Evolutionary conservation across 2,113 vertebrate species (phyloP).

Genomic region (Lucifuga dentata): DNA sequence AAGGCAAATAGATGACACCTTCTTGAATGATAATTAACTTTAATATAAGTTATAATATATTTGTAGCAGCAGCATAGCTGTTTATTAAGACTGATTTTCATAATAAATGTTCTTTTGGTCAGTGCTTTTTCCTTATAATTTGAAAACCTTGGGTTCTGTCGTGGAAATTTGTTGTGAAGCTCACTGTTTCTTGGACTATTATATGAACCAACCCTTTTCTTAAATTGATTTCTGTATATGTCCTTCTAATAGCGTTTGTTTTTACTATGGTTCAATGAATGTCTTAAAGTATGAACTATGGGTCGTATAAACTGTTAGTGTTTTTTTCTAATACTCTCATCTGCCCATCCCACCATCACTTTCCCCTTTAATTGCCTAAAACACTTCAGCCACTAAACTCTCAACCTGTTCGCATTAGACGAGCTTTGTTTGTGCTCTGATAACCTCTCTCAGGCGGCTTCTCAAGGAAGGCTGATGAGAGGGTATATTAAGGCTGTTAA

Average conservation of each 20-base stretch:
- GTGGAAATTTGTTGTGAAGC: not conserved
- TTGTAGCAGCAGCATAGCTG: too few species aligned
- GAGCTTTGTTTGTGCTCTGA: constrained; percentile 76
- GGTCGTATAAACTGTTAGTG: constrained; percentile 40
- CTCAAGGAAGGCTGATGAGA: constrained; percentile 77
- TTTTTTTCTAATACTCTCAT: constrained; percentile 56
- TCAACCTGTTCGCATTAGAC: constrained; percentile 74
- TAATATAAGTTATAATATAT: too few species aligned
- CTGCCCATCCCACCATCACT: constrained; percentile 53
- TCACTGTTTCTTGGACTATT: too few species aligned
- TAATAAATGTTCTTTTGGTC: not conserved
- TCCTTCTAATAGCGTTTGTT: not conserved
- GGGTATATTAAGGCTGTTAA: constrained; percentile 83
- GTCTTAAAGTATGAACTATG: constrained; percentile 27
- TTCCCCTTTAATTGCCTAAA: constrained; percentile 67
- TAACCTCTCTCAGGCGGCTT: constrained; percentile 74
- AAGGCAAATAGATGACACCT: too few species aligned
- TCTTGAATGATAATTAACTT: too few species aligned
- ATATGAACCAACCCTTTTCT: too few species aligned
- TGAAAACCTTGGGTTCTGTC: not conserved
- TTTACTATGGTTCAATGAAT: constrained; percentile 28
- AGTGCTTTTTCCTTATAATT: not conserved
- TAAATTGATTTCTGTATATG: too few species aligned
- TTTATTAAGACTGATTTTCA: too few species aligned
- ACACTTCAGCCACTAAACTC: constrained; percentile 63